Base-by-base conservation (phyloP, 2,113 vertebrate species). In the Brachypteracias leptosomus region DNA sequence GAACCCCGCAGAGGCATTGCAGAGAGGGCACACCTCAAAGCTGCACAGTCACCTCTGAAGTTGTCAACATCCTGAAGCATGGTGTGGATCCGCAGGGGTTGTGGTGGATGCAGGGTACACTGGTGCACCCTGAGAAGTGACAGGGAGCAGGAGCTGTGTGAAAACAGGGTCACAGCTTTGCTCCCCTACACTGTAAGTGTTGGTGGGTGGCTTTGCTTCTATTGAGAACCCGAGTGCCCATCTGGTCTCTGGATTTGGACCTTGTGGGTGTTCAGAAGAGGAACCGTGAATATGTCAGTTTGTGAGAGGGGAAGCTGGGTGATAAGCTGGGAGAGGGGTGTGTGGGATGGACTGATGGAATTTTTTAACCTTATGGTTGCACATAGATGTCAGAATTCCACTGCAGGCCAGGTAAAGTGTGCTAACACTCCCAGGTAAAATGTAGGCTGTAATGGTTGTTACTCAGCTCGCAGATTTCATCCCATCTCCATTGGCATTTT, bases 1-100 rank as follows among this genome's bases (percentile, higher is more conserved):
- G 76, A 76, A 46, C 47, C 54, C 36, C 0, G 0, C 0, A 2
- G 61, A 63, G 42, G 61, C 25, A 16, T 18, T 5, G 0, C 42
- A 42, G 59, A 67, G 59, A 47, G 40, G 40, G 22, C 49, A 40
- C 42, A 7, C 51, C 71, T 58, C 54, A 22, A 16, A 65, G 38
- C 52, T 2, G 1, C 55, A 19, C n/a, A 29, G 31, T 55, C 26
- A 59, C 31, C 42, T 90, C 73, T 73, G 52, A 62, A 80, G 80
- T 52, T 84, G 44, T 71, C 52, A 62, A 14, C 2, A 2, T 20
- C 68, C 42, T 18, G 22, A 72, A 87, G 36, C 7, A 1, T 2
- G 3, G 20, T 7, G 1, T 40, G 35, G 65, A 65, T 87, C 72
- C 7, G 28, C 40, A 16, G n/a, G 21, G 35, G 8, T 8, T 15